These are phyloP conservation scores for Spilarctia lutea DNA, from an alignment of 2,888 invertebrate species.

Conservation along the genomic window DNA sequence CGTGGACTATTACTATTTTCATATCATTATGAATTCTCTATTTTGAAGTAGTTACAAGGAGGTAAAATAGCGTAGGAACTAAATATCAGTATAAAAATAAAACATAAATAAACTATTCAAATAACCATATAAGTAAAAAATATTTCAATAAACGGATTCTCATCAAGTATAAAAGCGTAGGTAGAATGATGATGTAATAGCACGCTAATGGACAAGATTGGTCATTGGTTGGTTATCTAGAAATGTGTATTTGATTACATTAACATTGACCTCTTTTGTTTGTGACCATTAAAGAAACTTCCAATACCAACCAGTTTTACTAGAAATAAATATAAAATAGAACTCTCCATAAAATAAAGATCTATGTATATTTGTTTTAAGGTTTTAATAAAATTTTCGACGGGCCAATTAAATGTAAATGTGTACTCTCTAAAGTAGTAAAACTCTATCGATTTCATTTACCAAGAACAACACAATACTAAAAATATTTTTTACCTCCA, in stretches of 20 bases:
- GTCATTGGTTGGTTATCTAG: background rate
- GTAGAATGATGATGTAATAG: background rate
- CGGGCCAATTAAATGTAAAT: background rate
- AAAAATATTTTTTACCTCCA: background rate
- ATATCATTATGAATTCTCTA: background rate
- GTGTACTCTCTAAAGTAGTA: background rate
- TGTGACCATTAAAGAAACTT: background rate
- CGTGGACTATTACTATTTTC: background rate
- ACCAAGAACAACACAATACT: background rate
- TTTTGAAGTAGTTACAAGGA: background rate
- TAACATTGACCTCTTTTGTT: conserved; percentile 1
- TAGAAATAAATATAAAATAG: background rate
- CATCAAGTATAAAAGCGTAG: background rate
- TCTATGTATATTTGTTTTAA: background rate
- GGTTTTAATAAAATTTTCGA: background rate
- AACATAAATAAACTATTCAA: background rate
- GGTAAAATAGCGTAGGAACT: too few species aligned
- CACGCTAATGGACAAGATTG: background rate
- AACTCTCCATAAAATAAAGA: too few species aligned
- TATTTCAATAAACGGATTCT: background rate
- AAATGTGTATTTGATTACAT: conserved; percentile 1
- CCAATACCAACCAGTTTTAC: background rate
- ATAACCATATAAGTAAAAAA: background rate
- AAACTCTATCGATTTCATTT: background rate
- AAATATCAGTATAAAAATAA: too few species aligned